Evolutionary conservation across 2,888 invertebrate genomes (phyloP).

Genomic region (Anagyrus pseudococci): DNA sequence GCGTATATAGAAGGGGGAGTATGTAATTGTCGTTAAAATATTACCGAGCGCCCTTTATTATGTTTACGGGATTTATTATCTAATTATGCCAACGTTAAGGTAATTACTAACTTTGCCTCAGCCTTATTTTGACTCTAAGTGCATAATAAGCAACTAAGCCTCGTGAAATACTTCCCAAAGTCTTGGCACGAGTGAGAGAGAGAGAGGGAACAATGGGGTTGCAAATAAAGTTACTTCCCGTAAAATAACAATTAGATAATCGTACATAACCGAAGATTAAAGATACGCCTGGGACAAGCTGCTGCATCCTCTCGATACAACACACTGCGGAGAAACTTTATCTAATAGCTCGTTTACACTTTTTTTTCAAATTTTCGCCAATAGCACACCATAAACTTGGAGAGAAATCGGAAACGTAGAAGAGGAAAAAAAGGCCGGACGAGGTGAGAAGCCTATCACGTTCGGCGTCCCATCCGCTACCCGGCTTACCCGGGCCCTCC

Average conservation of each 20-base stretch:
- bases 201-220: constrained; percentile 12
- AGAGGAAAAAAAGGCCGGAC: too few species aligned
- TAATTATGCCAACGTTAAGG: constrained; percentile 7
- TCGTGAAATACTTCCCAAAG: constrained; percentile 27
- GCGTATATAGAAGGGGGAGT: not conserved
- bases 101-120: constrained; percentile 8
- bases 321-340: not conserved
- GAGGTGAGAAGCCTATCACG: too few species aligned
- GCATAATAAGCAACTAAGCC: constrained; percentile 11
- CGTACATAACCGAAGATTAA: constrained; percentile 21
- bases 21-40: not conserved
- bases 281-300: not conserved
- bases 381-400: not conserved
- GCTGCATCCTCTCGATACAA: too few species aligned
- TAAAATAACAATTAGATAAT: constrained; percentile 26
- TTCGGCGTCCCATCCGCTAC: too few species aligned
- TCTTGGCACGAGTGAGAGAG: not conserved
- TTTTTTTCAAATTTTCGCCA: not conserved
- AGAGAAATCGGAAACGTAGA: not conserved
- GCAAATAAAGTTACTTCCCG: constrained; percentile 21
- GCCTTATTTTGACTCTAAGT: not conserved
- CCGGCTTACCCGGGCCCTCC: too few species aligned
- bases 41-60: not conserved
- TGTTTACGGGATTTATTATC: constrained; percentile 13
- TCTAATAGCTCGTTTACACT: not conserved